These are phyloP conservation scores for Pelecanus crispus DNA, from an alignment of 2,113 vertebrate genomes.

Conservation along the genomic window DNA sequence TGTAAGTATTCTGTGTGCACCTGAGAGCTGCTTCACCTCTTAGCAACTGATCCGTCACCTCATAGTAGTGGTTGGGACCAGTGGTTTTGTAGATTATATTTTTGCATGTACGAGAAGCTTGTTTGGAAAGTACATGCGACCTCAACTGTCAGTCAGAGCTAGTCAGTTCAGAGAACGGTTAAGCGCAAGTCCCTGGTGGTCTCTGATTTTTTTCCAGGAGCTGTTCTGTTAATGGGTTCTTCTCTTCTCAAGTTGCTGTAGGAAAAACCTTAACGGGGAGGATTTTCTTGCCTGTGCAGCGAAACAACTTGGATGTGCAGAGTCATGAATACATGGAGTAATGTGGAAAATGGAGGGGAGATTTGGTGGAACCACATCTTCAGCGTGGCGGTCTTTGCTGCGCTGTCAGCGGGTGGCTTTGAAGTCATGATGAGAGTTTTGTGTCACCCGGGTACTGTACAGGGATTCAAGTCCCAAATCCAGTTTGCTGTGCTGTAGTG, in stretches of 20 bases:
- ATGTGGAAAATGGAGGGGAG: background rate
- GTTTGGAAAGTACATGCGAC: rapidly evolving
- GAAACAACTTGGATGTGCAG: background rate
- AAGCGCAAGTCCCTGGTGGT: background rate
- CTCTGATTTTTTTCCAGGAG: background rate
- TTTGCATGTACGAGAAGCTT: background rate
- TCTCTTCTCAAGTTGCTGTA: background rate
- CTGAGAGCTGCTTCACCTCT: background rate
- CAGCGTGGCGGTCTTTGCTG: rapidly evolving
- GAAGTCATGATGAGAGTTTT: rapidly evolving
- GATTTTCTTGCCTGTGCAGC: background rate
- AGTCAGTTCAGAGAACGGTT: background rate
- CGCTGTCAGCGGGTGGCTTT: rapidly evolving
- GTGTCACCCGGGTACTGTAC: background rate
- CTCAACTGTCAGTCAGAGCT: background rate
- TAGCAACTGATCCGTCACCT: background rate
- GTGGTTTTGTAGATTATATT: background rate
- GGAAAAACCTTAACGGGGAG: background rate
- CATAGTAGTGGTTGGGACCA: background rate
- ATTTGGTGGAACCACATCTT: background rate
- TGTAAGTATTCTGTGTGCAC: background rate
- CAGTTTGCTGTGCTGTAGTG: background rate
- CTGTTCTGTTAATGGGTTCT: background rate
- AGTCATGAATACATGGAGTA: background rate
- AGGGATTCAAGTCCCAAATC: background rate